Evolutionary conservation across 2,113 vertebrate species (phyloP).

Genomic region (Nibea coibor): DNA sequence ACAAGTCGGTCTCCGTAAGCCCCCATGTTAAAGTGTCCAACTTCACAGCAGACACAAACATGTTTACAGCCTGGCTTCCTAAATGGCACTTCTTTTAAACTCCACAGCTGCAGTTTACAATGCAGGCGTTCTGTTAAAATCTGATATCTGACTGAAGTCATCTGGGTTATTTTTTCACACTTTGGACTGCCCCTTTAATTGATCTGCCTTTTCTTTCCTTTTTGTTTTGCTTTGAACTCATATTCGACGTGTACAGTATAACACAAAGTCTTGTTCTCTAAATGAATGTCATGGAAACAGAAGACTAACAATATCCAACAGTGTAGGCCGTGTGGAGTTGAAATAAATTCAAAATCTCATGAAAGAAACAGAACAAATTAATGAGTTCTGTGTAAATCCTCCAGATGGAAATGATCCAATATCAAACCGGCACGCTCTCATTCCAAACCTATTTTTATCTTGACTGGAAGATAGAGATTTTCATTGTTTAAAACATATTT

Average conservation of each 20-base stretch:
- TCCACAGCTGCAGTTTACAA: too few species aligned
- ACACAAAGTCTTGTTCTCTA: neutral
- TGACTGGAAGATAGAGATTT: neutral
- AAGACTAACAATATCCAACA: constrained; percentile 21
- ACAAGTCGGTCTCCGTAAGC: too few species aligned
- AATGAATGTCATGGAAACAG: constrained; percentile 51
- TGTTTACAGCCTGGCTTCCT: too few species aligned
- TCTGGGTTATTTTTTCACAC: neutral
- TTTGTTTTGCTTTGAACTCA: neutral
- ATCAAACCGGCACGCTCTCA: neutral
- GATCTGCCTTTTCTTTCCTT: neutral
- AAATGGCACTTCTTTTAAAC: too few species aligned
- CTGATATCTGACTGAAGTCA: too few species aligned
- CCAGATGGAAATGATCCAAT: constrained; percentile 27
- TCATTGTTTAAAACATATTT: neutral
- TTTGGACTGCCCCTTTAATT: neutral
- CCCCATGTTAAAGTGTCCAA: too few species aligned
- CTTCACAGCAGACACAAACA: too few species aligned
- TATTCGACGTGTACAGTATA: neutral
- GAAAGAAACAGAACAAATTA: constrained; percentile 25
- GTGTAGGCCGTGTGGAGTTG: constrained; percentile 18
- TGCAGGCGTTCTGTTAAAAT: too few species aligned
- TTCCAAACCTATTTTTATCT: constrained; percentile 7
- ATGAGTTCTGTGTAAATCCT: constrained; percentile 20
- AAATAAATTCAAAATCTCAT: constrained; percentile 44